Conservation (phyloP, 1,140 invertebrate species). For the Apis cerana region DNA sequence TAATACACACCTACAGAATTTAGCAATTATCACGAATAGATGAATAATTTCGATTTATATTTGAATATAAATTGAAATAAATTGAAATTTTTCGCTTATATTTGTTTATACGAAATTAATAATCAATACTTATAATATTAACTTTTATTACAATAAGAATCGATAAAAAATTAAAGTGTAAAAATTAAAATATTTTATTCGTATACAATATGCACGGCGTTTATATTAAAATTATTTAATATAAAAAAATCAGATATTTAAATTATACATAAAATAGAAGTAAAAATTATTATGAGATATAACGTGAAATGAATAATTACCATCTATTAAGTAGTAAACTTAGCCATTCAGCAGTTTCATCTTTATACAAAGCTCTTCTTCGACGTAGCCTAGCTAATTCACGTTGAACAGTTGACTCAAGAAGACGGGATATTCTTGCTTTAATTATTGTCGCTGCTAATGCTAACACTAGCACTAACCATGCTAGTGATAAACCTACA, state of each 20-base stretch:
- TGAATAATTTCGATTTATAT: conserved; percentile 8
- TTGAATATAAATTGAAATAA: neutral
- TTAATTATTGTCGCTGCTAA: conserved; percentile 71
- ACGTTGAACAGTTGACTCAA: conserved; percentile 69
- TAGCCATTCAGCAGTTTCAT: conserved; percentile 83
- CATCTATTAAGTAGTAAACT: conserved; percentile 82
- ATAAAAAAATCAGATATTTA: neutral
- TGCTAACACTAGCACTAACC: conserved; percentile 74
- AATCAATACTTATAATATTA: too few species aligned
- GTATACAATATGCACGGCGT: too few species aligned
- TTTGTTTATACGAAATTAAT: too few species aligned
- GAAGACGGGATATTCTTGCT: conserved; percentile 68
- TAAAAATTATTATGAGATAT: neutral
- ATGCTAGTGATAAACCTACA: conserved; percentile 73
- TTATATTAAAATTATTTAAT: neutral
- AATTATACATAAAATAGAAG: neutral
- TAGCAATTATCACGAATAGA: conserved; percentile 2
- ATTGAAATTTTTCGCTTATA: neutral
- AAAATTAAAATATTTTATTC: neutral
- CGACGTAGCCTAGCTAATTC: conserved; percentile 78
- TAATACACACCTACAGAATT: conserved; percentile 18
- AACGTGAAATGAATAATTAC: conserved; percentile 57
- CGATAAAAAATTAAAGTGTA: neutral
- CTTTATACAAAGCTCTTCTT: conserved; percentile 79
- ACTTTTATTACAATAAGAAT: neutral